These are phyloP conservation scores for Puffinus mauretanicus DNA, from an alignment of 2,113 vertebrate genomes.

Conservation along the genomic window DNA sequence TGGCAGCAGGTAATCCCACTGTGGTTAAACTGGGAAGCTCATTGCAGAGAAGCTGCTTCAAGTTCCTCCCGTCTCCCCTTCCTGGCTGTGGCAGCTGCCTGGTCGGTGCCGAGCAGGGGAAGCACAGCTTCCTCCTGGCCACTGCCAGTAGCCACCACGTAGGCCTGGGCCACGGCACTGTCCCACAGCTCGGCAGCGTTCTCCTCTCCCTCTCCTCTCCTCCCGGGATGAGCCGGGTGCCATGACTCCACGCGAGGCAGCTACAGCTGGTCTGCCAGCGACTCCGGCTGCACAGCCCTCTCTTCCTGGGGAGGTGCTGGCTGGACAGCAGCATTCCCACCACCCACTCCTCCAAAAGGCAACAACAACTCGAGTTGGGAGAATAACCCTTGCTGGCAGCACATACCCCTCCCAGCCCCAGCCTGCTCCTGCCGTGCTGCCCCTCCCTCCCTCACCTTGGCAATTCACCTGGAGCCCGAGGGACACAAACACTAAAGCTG, in stretches of 20 bases:
- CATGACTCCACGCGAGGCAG: rapidly evolving
- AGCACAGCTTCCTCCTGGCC: neutral
- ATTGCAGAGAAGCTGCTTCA: neutral
- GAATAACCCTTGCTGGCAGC: neutral
- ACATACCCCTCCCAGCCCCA: neutral
- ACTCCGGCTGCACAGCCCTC: neutral
- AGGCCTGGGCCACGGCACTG: rapidly evolving
- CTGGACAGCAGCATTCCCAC: neutral
- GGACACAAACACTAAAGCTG: neutral
- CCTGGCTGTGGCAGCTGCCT: rapidly evolving
- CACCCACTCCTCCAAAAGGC: neutral
- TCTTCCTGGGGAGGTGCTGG: neutral
- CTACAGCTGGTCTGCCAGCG: neutral
- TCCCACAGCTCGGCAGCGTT: neutral
- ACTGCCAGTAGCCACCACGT: neutral
- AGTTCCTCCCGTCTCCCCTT: neutral
- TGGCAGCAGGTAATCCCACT: rapidly evolving
- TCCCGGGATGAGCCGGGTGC: rapidly evolving
- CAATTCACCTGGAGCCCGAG: neutral
- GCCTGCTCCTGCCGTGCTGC: neutral
- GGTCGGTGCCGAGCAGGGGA: neutral
- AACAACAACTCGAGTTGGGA: neutral
- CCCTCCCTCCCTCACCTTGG: neutral
- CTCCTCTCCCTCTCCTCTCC: neutral
- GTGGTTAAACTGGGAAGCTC: neutral